Conservation (phyloP, 2,888 invertebrate species). For the Leptinotarsa haldemani region DNA sequence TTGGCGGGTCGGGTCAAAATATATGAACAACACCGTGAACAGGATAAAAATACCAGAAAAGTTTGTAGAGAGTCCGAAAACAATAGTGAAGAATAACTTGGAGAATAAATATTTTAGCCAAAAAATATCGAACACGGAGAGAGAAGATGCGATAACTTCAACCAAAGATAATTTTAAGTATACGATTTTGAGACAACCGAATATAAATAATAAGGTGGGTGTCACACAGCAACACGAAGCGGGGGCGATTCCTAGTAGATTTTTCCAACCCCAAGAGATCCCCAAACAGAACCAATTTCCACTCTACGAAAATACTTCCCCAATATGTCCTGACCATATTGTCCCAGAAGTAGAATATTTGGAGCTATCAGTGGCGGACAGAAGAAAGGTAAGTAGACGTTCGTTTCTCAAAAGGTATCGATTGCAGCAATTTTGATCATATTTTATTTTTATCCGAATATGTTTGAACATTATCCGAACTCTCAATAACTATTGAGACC, state of each 20-base stretch:
- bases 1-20: conserved; percentile 25
- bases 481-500: too few relatives aligned
- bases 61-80: conserved; percentile 50
- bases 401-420: too few relatives aligned
- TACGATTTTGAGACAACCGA: too few relatives aligned
- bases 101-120: conserved; percentile 39
- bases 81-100: conserved; percentile 13
- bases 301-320: conserved; percentile 50
- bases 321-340: conserved; percentile 58
- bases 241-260: conserved; percentile 21
- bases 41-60: conserved; percentile 66
- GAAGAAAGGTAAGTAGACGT: conserved; percentile 44
- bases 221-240: neutral
- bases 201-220: neutral
- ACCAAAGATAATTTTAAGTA: neutral
- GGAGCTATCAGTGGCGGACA: conserved; percentile 46
- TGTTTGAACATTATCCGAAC: too few relatives aligned
- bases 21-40: conserved; percentile 56
- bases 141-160: neutral
- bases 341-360: conserved; percentile 53
- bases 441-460: too few relatives aligned
- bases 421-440: too few relatives aligned
- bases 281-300: neutral
- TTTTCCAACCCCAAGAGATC: conserved; percentile 14
- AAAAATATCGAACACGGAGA: conserved; percentile 29